These are phyloP conservation scores for Pinna nobilis DNA, from an alignment of 1,140 invertebrate species.

Conservation along the genomic window DNA sequence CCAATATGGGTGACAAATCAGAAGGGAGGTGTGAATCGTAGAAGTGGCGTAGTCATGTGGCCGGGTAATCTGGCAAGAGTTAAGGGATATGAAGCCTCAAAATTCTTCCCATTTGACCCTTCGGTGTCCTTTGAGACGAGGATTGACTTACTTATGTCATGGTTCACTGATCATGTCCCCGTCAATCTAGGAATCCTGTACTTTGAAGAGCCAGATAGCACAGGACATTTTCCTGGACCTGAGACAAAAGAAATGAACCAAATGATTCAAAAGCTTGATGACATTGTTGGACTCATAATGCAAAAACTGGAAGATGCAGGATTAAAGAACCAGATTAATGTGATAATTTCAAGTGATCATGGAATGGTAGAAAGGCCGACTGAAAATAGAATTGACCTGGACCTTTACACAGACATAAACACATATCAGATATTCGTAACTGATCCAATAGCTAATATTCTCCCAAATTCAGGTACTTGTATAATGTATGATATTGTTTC, in stretches of 20 bases:
- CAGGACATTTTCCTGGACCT: slow-evolving; percentile 74
- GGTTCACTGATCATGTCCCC: slow-evolving; percentile 78
- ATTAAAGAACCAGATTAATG: slow-evolving; percentile 79
- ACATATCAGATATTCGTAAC: too few species aligned
- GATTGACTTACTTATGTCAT: slow-evolving; percentile 80
- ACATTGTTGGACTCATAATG: slow-evolving; percentile 65
- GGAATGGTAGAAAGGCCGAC: slow-evolving; percentile 75
- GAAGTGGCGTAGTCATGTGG: slow-evolving; percentile 61
- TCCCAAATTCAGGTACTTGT: too few species aligned
- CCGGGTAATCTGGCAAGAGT: slow-evolving; percentile 52
- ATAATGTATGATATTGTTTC: too few species aligned
- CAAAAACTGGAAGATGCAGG: slow-evolving; percentile 56
- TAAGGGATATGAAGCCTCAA: slow-evolving; percentile 53
- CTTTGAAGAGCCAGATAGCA: slow-evolving; percentile 83
- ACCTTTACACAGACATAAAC: slow-evolving; percentile 75
- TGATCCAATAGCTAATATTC: too few species aligned
- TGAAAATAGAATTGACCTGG: slow-evolving; percentile 78
- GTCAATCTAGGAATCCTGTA: slow-evolving; percentile 81
- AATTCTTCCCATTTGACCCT: slow-evolving; percentile 38
- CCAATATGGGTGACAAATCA: slow-evolving; percentile 71
- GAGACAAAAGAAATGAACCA: slow-evolving; percentile 63
- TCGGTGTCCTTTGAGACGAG: slow-evolving; percentile 75
- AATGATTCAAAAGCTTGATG: slow-evolving; percentile 53
- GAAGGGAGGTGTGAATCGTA: slow-evolving; percentile 33
- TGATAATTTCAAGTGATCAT: slow-evolving; percentile 85